Base-by-base conservation (phyloP, 2,888 invertebrate genomes). In the Torymus tubicola region DNA sequence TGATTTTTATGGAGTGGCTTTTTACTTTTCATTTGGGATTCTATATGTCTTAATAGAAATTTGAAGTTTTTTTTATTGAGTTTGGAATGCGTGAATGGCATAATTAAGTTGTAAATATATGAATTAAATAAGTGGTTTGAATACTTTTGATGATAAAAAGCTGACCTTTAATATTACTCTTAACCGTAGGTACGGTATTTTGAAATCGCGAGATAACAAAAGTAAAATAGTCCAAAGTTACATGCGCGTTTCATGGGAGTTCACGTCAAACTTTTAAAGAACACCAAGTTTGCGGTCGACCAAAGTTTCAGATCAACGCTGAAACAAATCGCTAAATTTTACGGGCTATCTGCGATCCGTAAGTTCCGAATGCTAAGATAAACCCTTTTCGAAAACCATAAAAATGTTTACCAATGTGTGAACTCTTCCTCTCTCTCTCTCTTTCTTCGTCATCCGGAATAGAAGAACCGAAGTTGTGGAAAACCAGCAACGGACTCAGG, bases 401-500 rank as follows among this genome's bases (percentile, higher is more conserved):
- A 71, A 74, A 61, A 61, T 76, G 61, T 76, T 69, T 69, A 69
- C 55, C 42, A 5, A 63, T 63, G 18, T 61, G 61, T 42, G 63
- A 69, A 68, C 60, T 74, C 18, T 64, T 63, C 31, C 18, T 52
- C 13, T 8, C 24, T 31, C 61, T 31, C 21, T 10, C 57, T 57
- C 16, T 52, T 67, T 67, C 31, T 31, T 31, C 4, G 31, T 2
- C 11, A 58, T 58, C 24, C 58, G 21, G 58, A 60, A 31, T 16
- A 21, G 52, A 14, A 55, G 69, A 70, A 70, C 57, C 52, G 16
- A n/a, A n/a, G 52, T 60, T 8, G 31, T 31, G 24, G 21, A 60
- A 60, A 52, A n/a, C n/a, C n/a, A 60, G 50, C 31, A 60, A 14
- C 18, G 31, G 16, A 55, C 82, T 84, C 85, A 85, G 83, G 84